These are phyloP conservation scores for Drosophila lini DNA, from an alignment of 1,140 invertebrate species.

Conservation along the genomic window DNA sequence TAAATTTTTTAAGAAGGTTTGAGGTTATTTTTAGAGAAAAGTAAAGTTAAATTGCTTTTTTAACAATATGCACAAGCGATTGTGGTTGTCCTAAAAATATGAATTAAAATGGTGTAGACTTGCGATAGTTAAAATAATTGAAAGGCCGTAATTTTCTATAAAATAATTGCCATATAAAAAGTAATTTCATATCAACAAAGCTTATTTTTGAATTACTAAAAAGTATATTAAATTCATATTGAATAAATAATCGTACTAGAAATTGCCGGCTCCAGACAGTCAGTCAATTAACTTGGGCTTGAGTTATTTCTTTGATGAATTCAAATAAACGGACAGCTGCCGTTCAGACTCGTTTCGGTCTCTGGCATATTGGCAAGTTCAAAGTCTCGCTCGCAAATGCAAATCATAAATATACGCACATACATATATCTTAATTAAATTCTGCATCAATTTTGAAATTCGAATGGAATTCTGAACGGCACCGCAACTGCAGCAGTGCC, in stretches of 20 bases:
- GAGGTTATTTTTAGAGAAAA: too few relatives aligned
- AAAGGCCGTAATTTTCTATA: neutral
- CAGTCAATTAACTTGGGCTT: neutral
- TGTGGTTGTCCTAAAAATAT: too few relatives aligned
- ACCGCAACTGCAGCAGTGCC: constrained; percentile 4
- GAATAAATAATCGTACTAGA: neutral
- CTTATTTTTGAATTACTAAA: neutral
- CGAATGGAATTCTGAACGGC: neutral
- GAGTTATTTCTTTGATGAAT: constrained; percentile 18
- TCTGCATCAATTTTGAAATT: constrained; percentile 16
- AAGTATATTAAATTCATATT: neutral
- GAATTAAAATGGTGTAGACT: neutral
- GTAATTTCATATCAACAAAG: neutral
- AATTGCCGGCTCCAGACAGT: neutral
- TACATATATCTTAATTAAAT: constrained; percentile 34
- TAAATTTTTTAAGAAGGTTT: neutral
- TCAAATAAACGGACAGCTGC: neutral
- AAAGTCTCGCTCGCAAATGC: constrained; percentile 6
- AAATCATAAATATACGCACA: constrained; percentile 26
- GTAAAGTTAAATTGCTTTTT: too few relatives aligned
- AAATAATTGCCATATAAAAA: neutral
- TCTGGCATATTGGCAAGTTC: constrained; percentile 1
- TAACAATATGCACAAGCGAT: too few relatives aligned
- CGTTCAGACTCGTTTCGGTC: neutral
- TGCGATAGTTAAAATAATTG: neutral